phyloP scores from a whole-genome alignment of 1,140 invertebrate genomes.

The Pissodes strobi region DNA sequence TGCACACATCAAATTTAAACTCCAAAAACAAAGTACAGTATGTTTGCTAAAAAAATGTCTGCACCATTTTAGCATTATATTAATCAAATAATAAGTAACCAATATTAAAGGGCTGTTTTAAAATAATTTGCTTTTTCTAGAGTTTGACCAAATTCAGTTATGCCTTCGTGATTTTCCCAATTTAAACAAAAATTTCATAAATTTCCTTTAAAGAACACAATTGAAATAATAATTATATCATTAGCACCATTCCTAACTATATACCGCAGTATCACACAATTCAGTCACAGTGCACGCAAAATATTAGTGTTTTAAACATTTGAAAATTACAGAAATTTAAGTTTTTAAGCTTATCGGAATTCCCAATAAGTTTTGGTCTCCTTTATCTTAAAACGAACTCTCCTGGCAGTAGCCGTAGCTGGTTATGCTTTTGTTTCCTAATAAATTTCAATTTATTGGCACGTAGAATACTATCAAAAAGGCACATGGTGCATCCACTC shows the following conservation, averaged over 20 bases:
- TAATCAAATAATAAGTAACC: too few species aligned
- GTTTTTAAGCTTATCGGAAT: not conserved
- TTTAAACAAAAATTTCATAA: conserved; percentile 22
- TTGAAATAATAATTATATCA: too few species aligned
- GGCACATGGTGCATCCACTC: conserved; percentile 42
- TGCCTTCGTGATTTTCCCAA: too few species aligned
- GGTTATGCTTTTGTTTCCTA: conserved; percentile 38
- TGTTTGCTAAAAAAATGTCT: too few species aligned
- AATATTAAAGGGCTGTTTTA: too few species aligned
- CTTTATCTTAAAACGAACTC: conserved; percentile 1
- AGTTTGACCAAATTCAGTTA: too few species aligned
- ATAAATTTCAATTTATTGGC: conserved; percentile 39
- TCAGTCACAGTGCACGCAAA: conserved; percentile 32
- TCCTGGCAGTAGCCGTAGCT: conserved; percentile 49
- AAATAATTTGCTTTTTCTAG: too few species aligned
- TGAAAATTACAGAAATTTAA: not conserved
- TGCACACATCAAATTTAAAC: too few species aligned
- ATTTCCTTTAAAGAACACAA: conserved; percentile 28
- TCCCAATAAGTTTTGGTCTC: conserved; percentile 33
- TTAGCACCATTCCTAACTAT: conserved; percentile 36
- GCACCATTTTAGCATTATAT: too few species aligned
- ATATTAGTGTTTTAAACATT: not conserved
- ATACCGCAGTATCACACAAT: conserved; percentile 32
- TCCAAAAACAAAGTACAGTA: too few species aligned
- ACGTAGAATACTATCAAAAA: conserved; percentile 48